Conservation (phyloP, 2,797 vertebrate genomes). For the Acipenser transmontanus region DNA sequence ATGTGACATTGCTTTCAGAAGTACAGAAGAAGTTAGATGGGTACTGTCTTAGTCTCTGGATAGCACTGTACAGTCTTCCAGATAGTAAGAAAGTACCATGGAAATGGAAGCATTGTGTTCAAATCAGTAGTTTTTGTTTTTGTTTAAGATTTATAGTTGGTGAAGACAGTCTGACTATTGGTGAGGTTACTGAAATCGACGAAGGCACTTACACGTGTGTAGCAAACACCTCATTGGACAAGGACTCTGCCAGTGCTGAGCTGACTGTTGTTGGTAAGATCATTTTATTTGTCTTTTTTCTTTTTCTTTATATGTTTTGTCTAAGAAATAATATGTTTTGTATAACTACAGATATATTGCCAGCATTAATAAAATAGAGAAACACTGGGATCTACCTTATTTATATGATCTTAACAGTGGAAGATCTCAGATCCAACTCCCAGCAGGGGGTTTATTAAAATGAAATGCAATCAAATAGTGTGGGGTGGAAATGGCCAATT, state of each 20-base stretch:
- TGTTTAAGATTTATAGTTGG: conserved; percentile 68
- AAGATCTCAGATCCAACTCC: too few relatives aligned
- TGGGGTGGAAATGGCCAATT: too few relatives aligned
- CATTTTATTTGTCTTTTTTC: background rate
- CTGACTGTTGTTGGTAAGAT: conserved; percentile 90
- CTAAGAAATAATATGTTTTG: too few relatives aligned
- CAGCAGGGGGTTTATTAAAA: too few relatives aligned
- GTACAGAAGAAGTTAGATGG: too few relatives aligned
- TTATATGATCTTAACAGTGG: conserved; percentile 1
- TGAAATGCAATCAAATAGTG: too few relatives aligned
- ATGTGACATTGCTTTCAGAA: too few relatives aligned
- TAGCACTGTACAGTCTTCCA: too few relatives aligned
- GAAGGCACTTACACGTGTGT: conserved; percentile 84
- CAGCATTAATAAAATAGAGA: conserved; percentile 24
- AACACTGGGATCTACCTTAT: conserved; percentile 24
- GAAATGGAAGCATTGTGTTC: background rate
- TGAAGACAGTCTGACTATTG: conserved; percentile 78
- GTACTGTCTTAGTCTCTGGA: too few relatives aligned
- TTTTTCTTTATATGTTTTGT: background rate
- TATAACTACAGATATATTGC: background rate
- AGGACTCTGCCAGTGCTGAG: conserved; percentile 79
- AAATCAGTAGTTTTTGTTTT: background rate
- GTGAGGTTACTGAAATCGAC: conserved; percentile 77
- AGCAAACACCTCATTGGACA: conserved; percentile 89
- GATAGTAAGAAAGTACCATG: too few relatives aligned